Conservation (phyloP, 2,797 vertebrate species). For the Tarsius wallacei region DNA sequence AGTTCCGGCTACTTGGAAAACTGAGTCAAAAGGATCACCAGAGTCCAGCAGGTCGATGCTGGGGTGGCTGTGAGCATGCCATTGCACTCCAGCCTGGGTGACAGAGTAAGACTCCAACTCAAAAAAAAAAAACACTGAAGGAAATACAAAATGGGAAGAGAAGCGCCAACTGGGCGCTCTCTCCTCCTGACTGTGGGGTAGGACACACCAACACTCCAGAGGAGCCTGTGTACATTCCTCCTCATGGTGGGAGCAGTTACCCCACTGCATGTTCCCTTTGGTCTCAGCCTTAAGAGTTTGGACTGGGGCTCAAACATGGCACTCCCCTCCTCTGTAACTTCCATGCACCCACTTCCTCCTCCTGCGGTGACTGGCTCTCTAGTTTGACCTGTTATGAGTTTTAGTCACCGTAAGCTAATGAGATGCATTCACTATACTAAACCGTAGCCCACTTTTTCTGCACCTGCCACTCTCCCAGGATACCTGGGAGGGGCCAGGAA, state of each 20-base stretch:
- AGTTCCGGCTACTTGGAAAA: too few species aligned
- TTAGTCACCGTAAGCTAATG: neutral
- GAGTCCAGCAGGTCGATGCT: too few species aligned
- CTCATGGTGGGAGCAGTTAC: neutral
- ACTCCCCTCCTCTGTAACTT: too few species aligned
- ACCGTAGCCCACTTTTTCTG: neutral
- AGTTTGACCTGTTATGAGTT: accelerated
- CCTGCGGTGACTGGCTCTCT: neutral
- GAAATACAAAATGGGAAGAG: too few species aligned
- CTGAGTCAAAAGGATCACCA: too few species aligned
- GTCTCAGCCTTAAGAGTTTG: neutral
- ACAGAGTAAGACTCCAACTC: too few species aligned
- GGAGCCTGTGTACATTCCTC: too few species aligned
- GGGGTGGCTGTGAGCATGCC: too few species aligned
- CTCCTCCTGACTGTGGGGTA: too few species aligned
- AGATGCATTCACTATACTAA: accelerated
- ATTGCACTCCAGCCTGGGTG: too few species aligned
- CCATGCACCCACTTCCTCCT: too few species aligned
- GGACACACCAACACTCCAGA: too few species aligned
- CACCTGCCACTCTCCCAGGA: neutral
- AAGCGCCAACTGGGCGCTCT: neutral
- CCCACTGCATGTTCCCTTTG: neutral
- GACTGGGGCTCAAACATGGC: neutral
- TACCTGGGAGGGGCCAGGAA: neutral
- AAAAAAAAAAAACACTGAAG: neutral